Percentiles rank a stretch among this genome's conserved stretches.
phyloP scores from a whole-genome alignment of 2,888 invertebrate genomes.

The Exocentrus adspersus region DNA sequence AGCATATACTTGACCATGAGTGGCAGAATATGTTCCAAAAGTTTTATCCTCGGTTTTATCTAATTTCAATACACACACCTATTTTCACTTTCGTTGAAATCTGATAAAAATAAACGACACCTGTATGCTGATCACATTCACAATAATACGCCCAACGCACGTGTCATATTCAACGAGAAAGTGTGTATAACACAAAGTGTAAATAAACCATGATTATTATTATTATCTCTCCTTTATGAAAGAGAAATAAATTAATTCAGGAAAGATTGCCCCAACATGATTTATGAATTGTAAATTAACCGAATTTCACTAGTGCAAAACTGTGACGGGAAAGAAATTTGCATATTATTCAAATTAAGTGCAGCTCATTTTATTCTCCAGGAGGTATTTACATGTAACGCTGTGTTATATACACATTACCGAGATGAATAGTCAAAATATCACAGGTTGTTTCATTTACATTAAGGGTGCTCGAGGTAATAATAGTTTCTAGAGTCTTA shows the following conservation, averaged over 20 bases:
- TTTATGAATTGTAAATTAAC: conserved; percentile 24
- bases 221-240: conserved; percentile 39
- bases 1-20: no score
- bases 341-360: conserved; percentile 13
- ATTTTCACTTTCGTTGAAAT: no score
- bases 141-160: no score
- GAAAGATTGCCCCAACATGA: conserved; percentile 4
- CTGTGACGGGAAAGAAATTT: conserved; percentile 8
- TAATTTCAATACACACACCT: no score
- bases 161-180: conserved; percentile 19
- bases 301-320: conserved; percentile 6
- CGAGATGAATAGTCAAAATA: background rate
- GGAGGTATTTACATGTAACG: background rate
- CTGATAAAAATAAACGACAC: no score
- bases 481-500: no score
- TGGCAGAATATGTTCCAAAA: no score
- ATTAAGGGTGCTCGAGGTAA: background rate
- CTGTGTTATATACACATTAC: background rate
- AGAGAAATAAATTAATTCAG: conserved; percentile 16
- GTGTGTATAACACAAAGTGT: conserved; percentile 39
- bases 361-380: background rate
- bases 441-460: background rate
- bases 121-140: no score
- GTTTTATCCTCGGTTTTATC: no score
- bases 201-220: conserved; percentile 44